Conservation (phyloP, 2,888 invertebrate species). For the Ichneumoninae sp. region DNA sequence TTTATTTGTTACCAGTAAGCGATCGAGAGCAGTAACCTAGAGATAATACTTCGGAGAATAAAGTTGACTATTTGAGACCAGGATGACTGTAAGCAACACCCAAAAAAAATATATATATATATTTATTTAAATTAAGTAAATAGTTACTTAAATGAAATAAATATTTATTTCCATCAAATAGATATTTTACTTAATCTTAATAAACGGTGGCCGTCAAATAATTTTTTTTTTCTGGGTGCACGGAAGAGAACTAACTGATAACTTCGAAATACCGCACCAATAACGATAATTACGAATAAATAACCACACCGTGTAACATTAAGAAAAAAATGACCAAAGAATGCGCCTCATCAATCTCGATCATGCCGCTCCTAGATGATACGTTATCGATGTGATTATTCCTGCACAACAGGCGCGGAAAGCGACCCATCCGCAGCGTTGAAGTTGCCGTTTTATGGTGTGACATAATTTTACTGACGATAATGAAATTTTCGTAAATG, state of each 20-base stretch:
- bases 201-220: too few relatives aligned
- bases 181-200: too few relatives aligned
- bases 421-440: too few relatives aligned
- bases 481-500: slow-evolving; percentile 61
- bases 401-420: too few relatives aligned
- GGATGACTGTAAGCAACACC: slow-evolving; percentile 68
- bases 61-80: slow-evolving; percentile 77
- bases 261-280: neutral
- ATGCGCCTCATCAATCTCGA: neutral
- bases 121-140: too few relatives aligned
- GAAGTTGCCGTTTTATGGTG: neutral
- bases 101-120: too few relatives aligned
- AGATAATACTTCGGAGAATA: slow-evolving; percentile 79
- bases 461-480: slow-evolving; percentile 48
- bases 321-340: slow-evolving; percentile 12
- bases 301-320: neutral
- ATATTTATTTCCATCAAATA: too few relatives aligned
- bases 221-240: too few relatives aligned
- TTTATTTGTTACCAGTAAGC: slow-evolving; percentile 19
- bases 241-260: neutral
- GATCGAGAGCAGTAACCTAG: slow-evolving; percentile 67
- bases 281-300: neutral
- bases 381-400: neutral
- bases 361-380: neutral
- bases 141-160: too few relatives aligned